Base-by-base conservation (phyloP, 2,797 vertebrate genomes). In the Sternotherus odoratus region DNA sequence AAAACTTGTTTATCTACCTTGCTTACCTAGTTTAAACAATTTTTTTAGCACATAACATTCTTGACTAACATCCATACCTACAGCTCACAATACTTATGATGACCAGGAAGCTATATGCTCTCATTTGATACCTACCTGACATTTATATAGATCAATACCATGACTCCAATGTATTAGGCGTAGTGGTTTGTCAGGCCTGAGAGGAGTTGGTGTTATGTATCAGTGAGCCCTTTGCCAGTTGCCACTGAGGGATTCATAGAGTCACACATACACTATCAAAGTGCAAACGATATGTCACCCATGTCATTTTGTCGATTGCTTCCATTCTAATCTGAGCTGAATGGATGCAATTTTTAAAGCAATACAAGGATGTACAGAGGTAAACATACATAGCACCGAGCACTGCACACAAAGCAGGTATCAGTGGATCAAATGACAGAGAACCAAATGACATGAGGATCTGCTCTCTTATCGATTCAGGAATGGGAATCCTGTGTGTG, bases 301-400 rank as follows among this genome's bases (percentile, higher is more conserved):
- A 1, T 82, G 87, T 89, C 92, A 95, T 60, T 94, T 97, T 90
- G 85, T 95, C 54, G 26, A 89, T 95, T 91, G 39, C 87, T 89
- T 77, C 85, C 54, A 33, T 95, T 96, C 88, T 93, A 91, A 90
- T 95, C 87, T 92, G 74, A 91, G 83, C 83, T 66, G 87, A 96
- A 89, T 79, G 51, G 77, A 53, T 36, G 84, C 80, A 57, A 57
- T 93, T 79, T 84, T 93, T 95, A 91, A 90, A 86, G 79, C 30
- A 74, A 66, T 74, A 36, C 95, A 57, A 46, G 72, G 90, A 85
- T 88, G 57, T 69, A 85, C 2, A 87, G 79, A 92, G 83, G n/a
- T 95, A 95, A 96, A 91, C 85, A 95, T 94, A 94, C 79, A 72
- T 43, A 82, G 50, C 0, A 1, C 77, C 92, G 91, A 43, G 36